Conservation (phyloP, 2,888 invertebrate species). For the Nineta flava region DNA sequence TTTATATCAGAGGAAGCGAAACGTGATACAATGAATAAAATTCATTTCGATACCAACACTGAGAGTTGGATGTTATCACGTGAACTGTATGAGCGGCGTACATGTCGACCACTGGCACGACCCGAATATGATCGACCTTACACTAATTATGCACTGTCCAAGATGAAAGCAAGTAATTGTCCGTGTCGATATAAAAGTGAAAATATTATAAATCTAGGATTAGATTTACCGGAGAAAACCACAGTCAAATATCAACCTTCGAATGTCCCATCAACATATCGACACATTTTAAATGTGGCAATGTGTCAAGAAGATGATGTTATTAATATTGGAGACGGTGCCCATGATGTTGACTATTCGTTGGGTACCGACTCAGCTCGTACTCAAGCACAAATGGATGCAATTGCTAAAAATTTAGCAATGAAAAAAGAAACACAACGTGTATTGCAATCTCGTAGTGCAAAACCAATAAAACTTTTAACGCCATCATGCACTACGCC, state of each 20-base stretch:
- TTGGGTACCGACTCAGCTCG: neutral
- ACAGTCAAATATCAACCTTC: constrained; percentile 60
- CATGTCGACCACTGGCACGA: constrained; percentile 22
- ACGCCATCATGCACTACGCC: too few species aligned
- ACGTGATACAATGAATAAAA: constrained; percentile 51
- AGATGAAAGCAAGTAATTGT: constrained; percentile 16
- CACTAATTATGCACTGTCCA: constrained; percentile 23
- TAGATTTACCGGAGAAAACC: constrained; percentile 38
- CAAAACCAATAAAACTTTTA: too few species aligned
- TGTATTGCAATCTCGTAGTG: too few species aligned
- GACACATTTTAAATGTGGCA: constrained; percentile 45
- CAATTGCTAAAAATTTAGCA: constrained; percentile 4
- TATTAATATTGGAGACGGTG: constrained; percentile 1
- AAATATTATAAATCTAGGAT: constrained; percentile 58
- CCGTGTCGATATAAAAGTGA: neutral
- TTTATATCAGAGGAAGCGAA: constrained; percentile 76
- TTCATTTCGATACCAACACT: constrained; percentile 67
- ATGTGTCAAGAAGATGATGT: constrained; percentile 26
- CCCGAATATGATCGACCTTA: constrained; percentile 23
- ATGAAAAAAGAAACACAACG: neutral
- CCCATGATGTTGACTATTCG: neutral
- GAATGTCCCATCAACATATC: constrained; percentile 51
- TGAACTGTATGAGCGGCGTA: constrained; percentile 18
- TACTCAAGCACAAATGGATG: constrained; percentile 5
- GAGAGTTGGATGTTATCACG: constrained; percentile 48